phyloP scores from a whole-genome alignment of 1,140 invertebrate species.

The Saccostrea echinata region DNA sequence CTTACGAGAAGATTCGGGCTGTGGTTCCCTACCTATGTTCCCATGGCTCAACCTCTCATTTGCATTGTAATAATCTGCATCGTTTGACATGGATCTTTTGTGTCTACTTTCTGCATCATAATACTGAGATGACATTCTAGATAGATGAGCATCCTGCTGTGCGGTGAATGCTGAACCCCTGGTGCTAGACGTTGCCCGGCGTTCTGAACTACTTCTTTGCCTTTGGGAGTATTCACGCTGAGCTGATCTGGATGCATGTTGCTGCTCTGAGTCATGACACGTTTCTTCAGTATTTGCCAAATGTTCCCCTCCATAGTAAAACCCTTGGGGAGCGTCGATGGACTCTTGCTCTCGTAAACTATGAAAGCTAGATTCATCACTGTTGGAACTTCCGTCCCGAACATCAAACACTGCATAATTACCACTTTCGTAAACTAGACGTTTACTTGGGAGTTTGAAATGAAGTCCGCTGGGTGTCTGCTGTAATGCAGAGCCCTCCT shows the following conservation, averaged over 20 bases:
- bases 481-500: slow-evolving; percentile 1
- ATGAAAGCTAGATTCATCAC: slow-evolving; percentile 29
- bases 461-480: neutral
- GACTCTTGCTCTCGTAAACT: slow-evolving; percentile 5
- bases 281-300: neutral
- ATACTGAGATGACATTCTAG: neutral
- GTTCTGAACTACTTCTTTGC: neutral
- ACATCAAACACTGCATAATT: slow-evolving; percentile 26
- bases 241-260: neutral
- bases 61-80: neutral
- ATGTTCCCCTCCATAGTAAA: slow-evolving; percentile 2
- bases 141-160: neutral
- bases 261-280: neutral
- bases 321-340: neutral
- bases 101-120: neutral
- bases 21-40: neutral
- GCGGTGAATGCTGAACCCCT: neutral
- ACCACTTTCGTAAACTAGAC: slow-evolving; percentile 20
- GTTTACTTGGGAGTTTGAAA: neutral
- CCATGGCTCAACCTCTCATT: neutral
- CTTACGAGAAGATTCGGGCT: neutral
- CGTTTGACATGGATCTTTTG: neutral
- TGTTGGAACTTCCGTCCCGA: neutral
- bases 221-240: neutral
- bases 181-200: neutral